Percentiles rank a stretch among this genome's conserved stretches.
phyloP scores from a whole-genome alignment of 1,140 invertebrate species.

The Monochamus saltuarius region DNA sequence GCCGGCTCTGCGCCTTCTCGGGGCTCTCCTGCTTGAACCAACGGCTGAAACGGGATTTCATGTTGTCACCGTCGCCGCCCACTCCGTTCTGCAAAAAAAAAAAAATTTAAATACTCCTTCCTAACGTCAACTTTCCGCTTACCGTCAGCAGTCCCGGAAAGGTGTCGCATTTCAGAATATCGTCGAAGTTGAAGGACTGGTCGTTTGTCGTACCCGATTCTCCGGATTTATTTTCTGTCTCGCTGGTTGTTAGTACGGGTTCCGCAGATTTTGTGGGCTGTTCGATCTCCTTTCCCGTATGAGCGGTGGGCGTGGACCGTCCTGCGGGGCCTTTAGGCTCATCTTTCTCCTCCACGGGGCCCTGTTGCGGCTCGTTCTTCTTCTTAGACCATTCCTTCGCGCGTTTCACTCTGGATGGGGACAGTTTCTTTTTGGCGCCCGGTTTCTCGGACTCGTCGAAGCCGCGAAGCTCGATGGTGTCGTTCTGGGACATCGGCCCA shows the following conservation, averaged over 20 bases:
- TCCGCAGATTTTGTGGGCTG: not conserved
- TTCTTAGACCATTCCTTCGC: constrained; percentile 40
- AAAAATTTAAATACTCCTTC: constrained; percentile 1
- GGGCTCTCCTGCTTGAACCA: constrained; percentile 61
- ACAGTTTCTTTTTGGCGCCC: constrained; percentile 52
- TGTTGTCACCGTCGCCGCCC: constrained; percentile 51
- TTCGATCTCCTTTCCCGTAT: not conserved
- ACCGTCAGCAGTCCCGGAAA: constrained; percentile 61
- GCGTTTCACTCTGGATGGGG: constrained; percentile 53
- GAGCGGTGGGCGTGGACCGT: constrained; percentile 1
- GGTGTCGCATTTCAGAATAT: constrained; percentile 68
- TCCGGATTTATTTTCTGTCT: constrained; percentile 11
- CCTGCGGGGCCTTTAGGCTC: constrained; percentile 10
- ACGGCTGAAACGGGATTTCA: constrained; percentile 61
- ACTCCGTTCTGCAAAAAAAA: constrained; percentile 56
- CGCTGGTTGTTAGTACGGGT: not conserved
- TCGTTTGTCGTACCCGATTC: constrained; percentile 49
- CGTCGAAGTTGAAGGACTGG: constrained; percentile 68
- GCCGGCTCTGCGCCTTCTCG: constrained; percentile 56
- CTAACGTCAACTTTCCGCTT: constrained; percentile 29
- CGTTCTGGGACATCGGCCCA: constrained; percentile 85
- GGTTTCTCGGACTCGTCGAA: constrained; percentile 70
- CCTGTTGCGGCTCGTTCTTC: constrained; percentile 21
- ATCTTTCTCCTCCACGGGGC: constrained; percentile 37
- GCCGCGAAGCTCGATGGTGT: constrained; percentile 90